Conservation (phyloP, 2,797 vertebrate genomes). For the Pampus argenteus region DNA sequence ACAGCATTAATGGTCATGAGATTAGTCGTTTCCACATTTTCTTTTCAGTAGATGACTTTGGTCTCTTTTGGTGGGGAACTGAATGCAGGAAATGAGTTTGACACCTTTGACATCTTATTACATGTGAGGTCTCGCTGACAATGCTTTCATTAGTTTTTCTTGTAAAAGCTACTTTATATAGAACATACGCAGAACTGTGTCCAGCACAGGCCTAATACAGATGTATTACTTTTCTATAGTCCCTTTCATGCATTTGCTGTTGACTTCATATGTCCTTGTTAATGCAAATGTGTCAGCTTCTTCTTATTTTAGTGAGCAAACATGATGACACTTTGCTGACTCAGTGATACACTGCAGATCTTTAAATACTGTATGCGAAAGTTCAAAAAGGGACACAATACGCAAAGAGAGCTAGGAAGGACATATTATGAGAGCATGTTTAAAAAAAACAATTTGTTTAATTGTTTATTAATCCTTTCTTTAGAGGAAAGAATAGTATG, state of each 20-base stretch:
- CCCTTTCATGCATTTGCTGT: conserved; percentile 31
- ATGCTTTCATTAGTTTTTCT: conserved; percentile 35
- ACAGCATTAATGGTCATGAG: conserved; percentile 20
- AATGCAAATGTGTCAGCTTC: conserved; percentile 21
- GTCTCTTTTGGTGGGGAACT: conserved; percentile 23
- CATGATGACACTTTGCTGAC: neutral
- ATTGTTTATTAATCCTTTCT: neutral
- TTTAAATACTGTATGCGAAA: neutral
- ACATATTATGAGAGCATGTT: neutral
- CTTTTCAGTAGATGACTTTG: conserved; percentile 19
- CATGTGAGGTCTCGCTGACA: conserved; percentile 30
- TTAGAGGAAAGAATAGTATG: neutral
- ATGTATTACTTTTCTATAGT: conserved; percentile 21
- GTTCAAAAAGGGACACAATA: neutral
- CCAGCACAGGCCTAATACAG: neutral
- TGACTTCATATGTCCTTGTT: conserved; percentile 19
- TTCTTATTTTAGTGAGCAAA: conserved; percentile 15
- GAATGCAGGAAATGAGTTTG: conserved; percentile 56
- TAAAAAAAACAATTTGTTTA: neutral
- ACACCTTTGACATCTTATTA: conserved; percentile 47
- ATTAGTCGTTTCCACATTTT: conserved; percentile 42
- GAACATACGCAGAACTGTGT: conserved; percentile 4
- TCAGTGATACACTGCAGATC: neutral
- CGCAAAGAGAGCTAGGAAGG: neutral
- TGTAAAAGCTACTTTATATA: conserved; percentile 23